These are phyloP conservation scores for Bombus superbus DNA, from an alignment of 1,140 invertebrate genomes.

Conservation along the genomic window DNA sequence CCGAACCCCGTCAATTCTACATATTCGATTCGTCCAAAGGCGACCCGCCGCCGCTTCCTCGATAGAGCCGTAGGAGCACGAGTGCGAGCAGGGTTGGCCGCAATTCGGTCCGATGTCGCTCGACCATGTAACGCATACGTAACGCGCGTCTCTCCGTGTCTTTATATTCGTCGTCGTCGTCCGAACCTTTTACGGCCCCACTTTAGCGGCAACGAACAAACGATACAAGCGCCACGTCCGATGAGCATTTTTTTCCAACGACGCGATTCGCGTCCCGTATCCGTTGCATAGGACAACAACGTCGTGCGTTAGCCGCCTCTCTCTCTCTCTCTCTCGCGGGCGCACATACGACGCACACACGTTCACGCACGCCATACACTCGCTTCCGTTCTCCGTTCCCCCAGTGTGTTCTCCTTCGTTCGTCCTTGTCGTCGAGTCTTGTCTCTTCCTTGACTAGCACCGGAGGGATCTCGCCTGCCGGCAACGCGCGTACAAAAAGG, in stretches of 20 bases:
- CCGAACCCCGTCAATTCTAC: no score
- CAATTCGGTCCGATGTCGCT: conserved; percentile 13
- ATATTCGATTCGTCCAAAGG: no score
- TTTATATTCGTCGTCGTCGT: neutral
- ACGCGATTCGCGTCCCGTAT: neutral
- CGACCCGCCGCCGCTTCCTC: no score
- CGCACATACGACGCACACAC: no score
- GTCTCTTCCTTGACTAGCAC: conserved; percentile 30
- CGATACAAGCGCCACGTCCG: neutral
- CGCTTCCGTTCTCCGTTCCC: neutral
- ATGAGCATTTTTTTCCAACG: neutral
- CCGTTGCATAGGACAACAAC: neutral
- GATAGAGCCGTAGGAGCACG: neutral
- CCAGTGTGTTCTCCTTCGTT: neutral
- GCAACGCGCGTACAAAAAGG: conserved; percentile 57
- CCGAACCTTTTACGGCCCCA: neutral
- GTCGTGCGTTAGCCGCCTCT: neutral
- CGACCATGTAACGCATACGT: neutral
- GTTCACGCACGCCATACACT: neutral
- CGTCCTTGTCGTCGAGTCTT: neutral
- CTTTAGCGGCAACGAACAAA: no score
- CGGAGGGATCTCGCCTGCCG: conserved; percentile 45
- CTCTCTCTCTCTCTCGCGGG: neutral
- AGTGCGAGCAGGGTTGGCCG: neutral
- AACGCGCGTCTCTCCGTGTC: neutral